Evolutionary conservation across 2,113 vertebrate genomes (phyloP), one percentile per base, ranked within the genome.

Genomic region (Phodopus roborovskii): DNA sequence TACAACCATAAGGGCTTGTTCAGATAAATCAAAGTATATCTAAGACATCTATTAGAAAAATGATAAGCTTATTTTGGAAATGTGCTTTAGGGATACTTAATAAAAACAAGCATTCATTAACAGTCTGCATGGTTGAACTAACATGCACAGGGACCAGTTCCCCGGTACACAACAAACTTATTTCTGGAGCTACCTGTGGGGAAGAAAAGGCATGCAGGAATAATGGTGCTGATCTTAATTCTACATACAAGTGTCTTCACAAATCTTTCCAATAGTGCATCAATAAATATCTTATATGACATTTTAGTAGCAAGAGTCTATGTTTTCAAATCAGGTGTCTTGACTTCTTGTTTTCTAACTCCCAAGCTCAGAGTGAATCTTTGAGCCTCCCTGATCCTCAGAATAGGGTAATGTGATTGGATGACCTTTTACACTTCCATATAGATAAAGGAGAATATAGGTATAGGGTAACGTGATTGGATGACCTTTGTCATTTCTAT

Each of bases 41-140:
- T 79, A 71, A 95, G 77, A 73, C 3, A 83, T 71, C 36, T 13
- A 66, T 24, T 56, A 75, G 84, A 75, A 89, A 92, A 94, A 71
- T 74, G 2, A 10, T 39, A 83, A 71, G 82, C 20, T 66, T 28
- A n/a, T 39, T 88, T 50, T 89, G 86, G 28, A 36, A 68, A 70
- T 74, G 9, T 70, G 10, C 19, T 78, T 84, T 90, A 56, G 85
- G 45, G 81, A 78, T 74, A 62, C 1, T 5, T 77, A 77, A 20
- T 81, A 22, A 28, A 62, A 84, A 26, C 53, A 50, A 56, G 33
- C 9, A 70, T 22, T 7, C 19, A 10, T 77, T 86, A 58, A 66
- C 53, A 64, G 10, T 93, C 81, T 92, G 0, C 39, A 24, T 50
- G n/a, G 39, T 45, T 75, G 24, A 36, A 77, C 36, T 58, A 50